Evolutionary conservation across 2,113 vertebrate species (phyloP).

Genomic region (sheep (Ovis aries)): DNA sequence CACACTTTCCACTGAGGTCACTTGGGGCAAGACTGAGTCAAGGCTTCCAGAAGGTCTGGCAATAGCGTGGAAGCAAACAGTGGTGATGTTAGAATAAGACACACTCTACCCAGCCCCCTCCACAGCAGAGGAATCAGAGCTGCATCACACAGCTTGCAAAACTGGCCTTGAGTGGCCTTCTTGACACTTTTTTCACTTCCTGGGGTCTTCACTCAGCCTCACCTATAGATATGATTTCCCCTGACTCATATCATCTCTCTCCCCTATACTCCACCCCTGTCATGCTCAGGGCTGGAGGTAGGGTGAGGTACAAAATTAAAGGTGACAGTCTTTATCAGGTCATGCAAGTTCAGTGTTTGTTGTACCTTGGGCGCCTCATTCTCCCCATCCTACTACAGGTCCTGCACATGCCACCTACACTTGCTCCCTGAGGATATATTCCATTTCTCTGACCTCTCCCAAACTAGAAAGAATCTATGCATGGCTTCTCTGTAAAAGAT

Average conservation of each 20-base stretch:
- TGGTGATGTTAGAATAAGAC: background rate
- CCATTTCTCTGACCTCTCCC: background rate
- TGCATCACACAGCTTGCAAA: background rate
- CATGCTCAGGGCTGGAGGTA: background rate
- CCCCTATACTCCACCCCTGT: background rate
- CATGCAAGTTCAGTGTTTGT: background rate
- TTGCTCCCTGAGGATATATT: background rate
- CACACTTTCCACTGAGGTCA: constrained; percentile 15
- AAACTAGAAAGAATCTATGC: background rate
- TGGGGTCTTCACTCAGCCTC: background rate
- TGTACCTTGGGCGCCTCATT: accelerated
- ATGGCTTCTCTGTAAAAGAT: background rate
- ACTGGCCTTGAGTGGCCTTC: background rate
- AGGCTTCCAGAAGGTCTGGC: constrained; percentile 25
- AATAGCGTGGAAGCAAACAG: background rate
- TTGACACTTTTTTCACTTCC: background rate
- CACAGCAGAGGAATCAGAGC: background rate
- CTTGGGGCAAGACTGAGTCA: constrained; percentile 2
- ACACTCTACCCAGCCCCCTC: background rate
- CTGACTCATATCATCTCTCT: background rate
- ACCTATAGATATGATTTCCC: background rate
- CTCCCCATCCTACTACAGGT: accelerated
- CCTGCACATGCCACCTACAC: too few relatives aligned
- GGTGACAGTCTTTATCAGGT: background rate
- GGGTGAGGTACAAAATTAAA: background rate